phyloP scores from a whole-genome alignment of 2,113 vertebrate species.

The Bolborhynchus lineola region DNA sequence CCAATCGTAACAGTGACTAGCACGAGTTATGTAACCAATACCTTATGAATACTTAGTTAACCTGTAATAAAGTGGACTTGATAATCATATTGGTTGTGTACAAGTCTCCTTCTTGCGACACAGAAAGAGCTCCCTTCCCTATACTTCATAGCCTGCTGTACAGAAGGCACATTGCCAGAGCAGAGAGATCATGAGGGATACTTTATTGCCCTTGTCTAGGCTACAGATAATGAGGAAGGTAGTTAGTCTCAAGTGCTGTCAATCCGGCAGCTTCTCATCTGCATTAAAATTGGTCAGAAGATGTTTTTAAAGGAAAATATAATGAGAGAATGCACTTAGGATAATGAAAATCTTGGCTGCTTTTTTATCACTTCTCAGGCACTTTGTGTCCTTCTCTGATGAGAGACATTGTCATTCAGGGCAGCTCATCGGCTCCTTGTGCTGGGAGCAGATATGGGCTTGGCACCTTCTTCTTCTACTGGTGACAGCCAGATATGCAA shows the following conservation, averaged over 20 bases:
- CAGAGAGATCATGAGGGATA: background rate
- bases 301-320: conserved; percentile 55
- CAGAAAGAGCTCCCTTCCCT: background rate
- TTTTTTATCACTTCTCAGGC: conserved; percentile 46
- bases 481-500: conserved; percentile 41
- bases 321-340: conserved; percentile 48
- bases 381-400: conserved; percentile 44
- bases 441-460: conserved; percentile 35
- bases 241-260: conserved; percentile 35
- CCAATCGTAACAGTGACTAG: no score
- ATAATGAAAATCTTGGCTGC: conserved; percentile 49
- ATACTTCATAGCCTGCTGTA: background rate
- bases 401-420: conserved; percentile 57
- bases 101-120: no score
- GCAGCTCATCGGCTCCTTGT: conserved; percentile 20
- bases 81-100: no score
- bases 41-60: no score
- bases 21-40: no score
- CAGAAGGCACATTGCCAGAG: background rate
- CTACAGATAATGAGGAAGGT: conserved; percentile 19
- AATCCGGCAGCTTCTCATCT: background rate
- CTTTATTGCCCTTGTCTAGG: conserved; percentile 12
- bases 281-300: conserved; percentile 63
- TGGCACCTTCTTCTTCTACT: conserved; percentile 40
- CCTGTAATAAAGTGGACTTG: no score